Percentiles rank a stretch among this genome's conserved stretches.
Conservation (phyloP, 2,797 vertebrate species). For the Eulemur albifrons region DNA sequence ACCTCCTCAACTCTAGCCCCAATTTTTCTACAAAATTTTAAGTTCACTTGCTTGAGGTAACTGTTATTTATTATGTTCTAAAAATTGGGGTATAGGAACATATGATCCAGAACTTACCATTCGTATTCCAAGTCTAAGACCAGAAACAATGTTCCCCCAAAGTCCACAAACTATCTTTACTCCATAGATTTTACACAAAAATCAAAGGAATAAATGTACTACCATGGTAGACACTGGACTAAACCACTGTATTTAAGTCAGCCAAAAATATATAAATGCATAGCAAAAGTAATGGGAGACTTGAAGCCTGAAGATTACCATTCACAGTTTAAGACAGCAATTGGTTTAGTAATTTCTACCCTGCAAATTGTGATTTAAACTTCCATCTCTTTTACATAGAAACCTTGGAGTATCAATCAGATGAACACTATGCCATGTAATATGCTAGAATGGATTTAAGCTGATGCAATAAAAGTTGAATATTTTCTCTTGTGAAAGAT, state of each 20-base stretch:
- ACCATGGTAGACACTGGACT: background rate
- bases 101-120: background rate
- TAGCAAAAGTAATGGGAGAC: background rate
- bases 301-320: background rate
- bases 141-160: background rate
- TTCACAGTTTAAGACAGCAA: background rate
- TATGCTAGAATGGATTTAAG: conserved; percentile 12
- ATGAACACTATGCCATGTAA: background rate
- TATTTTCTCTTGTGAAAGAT: background rate
- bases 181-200: background rate
- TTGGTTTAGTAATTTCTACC: background rate
- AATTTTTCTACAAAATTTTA: background rate
- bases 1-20: background rate
- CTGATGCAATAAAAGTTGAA: background rate
- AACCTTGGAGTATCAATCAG: background rate
- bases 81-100: background rate
- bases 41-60: background rate
- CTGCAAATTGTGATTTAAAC: background rate
- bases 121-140: background rate
- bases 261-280: background rate
- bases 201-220: background rate
- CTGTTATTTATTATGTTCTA: background rate
- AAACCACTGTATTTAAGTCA: background rate
- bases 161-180: background rate
- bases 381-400: background rate